Percentiles rank a stretch among this genome's conserved stretches.
Evolutionary conservation across 1,140 invertebrate species (phyloP).

Genomic region (Hyles euphorbiae): DNA sequence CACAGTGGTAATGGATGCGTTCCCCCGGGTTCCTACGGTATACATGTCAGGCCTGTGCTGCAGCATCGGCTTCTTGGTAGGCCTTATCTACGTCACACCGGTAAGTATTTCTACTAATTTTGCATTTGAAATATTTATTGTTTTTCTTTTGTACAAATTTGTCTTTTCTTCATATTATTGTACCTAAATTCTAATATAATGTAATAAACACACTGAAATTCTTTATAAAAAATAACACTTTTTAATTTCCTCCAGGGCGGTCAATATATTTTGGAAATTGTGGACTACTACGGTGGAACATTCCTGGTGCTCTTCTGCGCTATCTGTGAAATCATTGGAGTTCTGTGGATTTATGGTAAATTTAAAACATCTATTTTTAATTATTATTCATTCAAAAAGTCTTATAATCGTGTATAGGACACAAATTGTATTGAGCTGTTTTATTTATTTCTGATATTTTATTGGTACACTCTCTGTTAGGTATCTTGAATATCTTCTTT

Average conservation of each 20-base stretch:
- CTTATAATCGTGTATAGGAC: no score
- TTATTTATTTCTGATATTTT: no score
- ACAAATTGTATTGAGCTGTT: no score
- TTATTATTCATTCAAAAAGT: not conserved
- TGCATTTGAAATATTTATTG: not conserved
- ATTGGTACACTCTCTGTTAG: no score
- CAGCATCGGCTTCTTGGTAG: constrained; percentile 78
- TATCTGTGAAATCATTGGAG: not conserved
- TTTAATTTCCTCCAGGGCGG: not conserved
- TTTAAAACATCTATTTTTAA: not conserved
- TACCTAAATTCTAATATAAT: no score
- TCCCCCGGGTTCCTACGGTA: constrained; percentile 59
- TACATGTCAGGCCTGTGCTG: constrained; percentile 69
- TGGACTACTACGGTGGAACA: not conserved
- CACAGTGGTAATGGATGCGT: constrained; percentile 83
- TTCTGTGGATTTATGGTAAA: constrained; percentile 1
- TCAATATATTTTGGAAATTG: not conserved
- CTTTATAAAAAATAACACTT: not conserved
- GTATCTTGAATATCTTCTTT: no score
- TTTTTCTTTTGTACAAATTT: no score
- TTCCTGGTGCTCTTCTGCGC: not conserved
- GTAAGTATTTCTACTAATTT: constrained; percentile 71
- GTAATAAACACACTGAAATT: no score
- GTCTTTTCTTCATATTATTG: no score
- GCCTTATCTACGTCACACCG: constrained; percentile 84